These are phyloP conservation scores for Anseranas semipalmata DNA, from an alignment of 2,113 vertebrate species.

Conservation along the genomic window DNA sequence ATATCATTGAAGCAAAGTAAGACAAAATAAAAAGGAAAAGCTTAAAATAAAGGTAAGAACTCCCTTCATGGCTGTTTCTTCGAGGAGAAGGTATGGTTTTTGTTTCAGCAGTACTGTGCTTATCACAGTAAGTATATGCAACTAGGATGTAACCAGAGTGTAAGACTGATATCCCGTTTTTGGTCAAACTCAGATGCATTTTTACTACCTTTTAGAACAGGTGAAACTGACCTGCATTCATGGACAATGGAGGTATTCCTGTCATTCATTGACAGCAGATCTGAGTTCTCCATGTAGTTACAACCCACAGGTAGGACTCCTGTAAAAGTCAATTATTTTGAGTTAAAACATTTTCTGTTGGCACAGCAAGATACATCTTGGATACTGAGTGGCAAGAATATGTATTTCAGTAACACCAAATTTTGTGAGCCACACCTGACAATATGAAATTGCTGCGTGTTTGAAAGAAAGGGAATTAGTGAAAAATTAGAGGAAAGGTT, in stretches of 20 bases:
- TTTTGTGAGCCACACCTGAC: neutral
- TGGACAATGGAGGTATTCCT: rapidly evolving
- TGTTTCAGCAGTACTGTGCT: neutral
- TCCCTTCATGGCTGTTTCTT: neutral
- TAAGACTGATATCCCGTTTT: neutral
- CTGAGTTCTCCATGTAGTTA: neutral
- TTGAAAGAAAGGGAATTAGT: neutral
- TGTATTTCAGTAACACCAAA: neutral
- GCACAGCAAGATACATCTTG: neutral
- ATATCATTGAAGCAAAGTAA: neutral
- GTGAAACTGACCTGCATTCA: neutral
- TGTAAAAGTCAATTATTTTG: neutral
- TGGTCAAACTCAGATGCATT: neutral
- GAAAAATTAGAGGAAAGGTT: neutral
- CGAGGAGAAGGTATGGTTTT: neutral
- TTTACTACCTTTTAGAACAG: neutral
- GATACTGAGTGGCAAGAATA: neutral
- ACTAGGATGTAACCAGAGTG: neutral
- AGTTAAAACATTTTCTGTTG: neutral
- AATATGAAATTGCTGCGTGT: neutral
- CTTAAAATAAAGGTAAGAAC: neutral
- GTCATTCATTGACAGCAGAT: neutral
- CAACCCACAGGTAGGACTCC: neutral
- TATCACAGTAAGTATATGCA: neutral
- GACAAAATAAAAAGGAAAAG: neutral